Percentiles rank a stretch among this genome's conserved stretches.
Evolutionary conservation across 2,888 invertebrate genomes (phyloP).

Genomic region (Mesorhabditis belari): DNA sequence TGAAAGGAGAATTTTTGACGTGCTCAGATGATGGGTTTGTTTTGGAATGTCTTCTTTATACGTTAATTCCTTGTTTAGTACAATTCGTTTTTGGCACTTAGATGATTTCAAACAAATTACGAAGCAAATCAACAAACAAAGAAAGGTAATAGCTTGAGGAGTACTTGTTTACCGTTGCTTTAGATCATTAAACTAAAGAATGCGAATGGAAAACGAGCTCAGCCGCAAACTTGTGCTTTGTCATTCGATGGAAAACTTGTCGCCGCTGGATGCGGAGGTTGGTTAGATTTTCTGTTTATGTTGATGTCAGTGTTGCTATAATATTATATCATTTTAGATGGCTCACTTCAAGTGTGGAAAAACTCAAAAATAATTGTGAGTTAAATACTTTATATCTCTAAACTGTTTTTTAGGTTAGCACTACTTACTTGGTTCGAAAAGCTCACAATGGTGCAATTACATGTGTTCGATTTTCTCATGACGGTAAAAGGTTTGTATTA

Average conservation of each 20-base stretch:
- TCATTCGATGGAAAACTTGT: slow-evolving; percentile 63
- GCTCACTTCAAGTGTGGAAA: slow-evolving; percentile 95
- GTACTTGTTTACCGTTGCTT: slow-evolving; percentile 58
- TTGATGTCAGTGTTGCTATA: no score
- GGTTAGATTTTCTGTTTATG: no score
- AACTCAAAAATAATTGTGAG: slow-evolving; percentile 75
- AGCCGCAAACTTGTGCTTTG: slow-evolving; percentile 43
- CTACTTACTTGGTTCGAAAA: slow-evolving; percentile 69
- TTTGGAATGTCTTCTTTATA: not conserved
- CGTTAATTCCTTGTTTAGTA: slow-evolving; percentile 56
- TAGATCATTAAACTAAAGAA: slow-evolving; percentile 45
- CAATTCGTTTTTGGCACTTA: slow-evolving; percentile 82
- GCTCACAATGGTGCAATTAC: slow-evolving; percentile 58
- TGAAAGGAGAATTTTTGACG: slow-evolving; percentile 85
- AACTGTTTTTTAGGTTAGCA: slow-evolving; percentile 65
- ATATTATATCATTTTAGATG: no score
- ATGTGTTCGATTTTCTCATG: slow-evolving; percentile 78
- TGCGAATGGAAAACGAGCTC: slow-evolving; percentile 43
- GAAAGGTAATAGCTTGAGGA: slow-evolving; percentile 14
- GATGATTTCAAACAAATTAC: slow-evolving; percentile 62
- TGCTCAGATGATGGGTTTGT: slow-evolving; percentile 77
- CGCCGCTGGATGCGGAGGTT: slow-evolving; percentile 83
- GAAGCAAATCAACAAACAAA: slow-evolving; percentile 47
- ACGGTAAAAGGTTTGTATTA: slow-evolving; percentile 53
- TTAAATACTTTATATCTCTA: slow-evolving; percentile 26